phyloP scores from a whole-genome alignment of 2,888 invertebrate genomes.

The Macrosiphum euphorbiae region DNA sequence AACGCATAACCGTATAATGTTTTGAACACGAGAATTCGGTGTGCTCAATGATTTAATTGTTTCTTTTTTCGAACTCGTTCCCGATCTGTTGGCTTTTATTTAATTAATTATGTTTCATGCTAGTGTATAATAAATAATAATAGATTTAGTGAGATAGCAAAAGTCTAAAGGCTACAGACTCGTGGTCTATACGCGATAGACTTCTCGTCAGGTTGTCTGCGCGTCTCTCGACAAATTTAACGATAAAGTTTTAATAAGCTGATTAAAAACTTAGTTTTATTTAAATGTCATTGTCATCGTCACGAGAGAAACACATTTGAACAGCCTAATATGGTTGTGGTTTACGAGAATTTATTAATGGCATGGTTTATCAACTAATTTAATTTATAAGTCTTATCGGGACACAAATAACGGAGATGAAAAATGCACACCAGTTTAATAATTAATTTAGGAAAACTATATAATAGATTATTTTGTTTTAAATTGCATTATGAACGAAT shows the following conservation, averaged over 20 bases:
- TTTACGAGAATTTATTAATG: neutral
- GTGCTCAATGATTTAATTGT: neutral
- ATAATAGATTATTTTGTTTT: constrained; percentile 20
- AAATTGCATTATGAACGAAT: neutral
- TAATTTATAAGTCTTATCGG: neutral
- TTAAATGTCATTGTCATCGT: neutral
- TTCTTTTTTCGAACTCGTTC: neutral
- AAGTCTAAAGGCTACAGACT: neutral
- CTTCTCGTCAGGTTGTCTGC: neutral
- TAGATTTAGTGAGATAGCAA: neutral
- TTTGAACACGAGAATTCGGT: no score
- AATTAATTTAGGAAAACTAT: constrained; percentile 1
- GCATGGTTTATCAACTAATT: neutral
- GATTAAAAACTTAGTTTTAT: neutral
- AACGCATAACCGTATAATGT: no score
- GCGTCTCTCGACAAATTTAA: neutral
- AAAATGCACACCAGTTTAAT: neutral
- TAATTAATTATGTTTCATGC: neutral
- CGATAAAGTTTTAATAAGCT: neutral
- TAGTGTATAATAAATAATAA: neutral
- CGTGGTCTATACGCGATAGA: neutral
- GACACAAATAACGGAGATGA: neutral
- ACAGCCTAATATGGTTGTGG: neutral
- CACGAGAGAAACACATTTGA: neutral
- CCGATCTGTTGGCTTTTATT: neutral